A percentile compares a stretch with the other conserved stretches of the same genome.
phyloP scores from a whole-genome alignment of 1,140 invertebrate species.

The Chrysoperla carnea region DNA sequence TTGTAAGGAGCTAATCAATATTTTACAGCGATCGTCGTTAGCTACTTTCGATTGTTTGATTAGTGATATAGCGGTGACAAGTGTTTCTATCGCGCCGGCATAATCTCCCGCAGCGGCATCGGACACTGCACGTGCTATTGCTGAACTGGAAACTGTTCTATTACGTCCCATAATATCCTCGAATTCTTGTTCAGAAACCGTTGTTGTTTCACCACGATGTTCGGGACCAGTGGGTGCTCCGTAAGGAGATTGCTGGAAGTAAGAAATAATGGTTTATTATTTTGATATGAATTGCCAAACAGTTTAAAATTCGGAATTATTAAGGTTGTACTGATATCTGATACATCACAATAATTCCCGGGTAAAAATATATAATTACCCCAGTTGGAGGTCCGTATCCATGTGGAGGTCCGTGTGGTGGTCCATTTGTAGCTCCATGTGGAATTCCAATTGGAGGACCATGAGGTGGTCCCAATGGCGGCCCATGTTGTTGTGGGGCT shows the following conservation, averaged over 20 bases:
- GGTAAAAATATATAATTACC: conserved; percentile 5
- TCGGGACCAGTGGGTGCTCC: conserved; percentile 18
- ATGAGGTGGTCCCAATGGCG: conserved; percentile 27
- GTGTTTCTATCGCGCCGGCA: conserved; percentile 92
- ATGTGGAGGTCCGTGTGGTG: conserved; percentile 40
- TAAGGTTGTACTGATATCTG: not conserved
- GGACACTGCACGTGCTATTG: conserved; percentile 90
- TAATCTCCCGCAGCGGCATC: conserved; percentile 95
- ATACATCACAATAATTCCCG: not conserved
- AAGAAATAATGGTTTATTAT: conserved; percentile 3
- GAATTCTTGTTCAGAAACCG: conserved; percentile 84
- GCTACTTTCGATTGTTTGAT: conserved; percentile 98
- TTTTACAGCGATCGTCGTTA: conserved; percentile 95
- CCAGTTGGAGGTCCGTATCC: conserved; percentile 33
- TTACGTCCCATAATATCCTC: conserved; percentile 97
- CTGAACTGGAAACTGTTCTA: conserved; percentile 89
- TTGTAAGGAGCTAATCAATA: conserved; percentile 89
- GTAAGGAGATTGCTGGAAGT: conserved; percentile 22
- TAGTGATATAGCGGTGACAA: conserved; percentile 94
- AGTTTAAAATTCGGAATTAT: not conserved
- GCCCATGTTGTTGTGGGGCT: conserved; percentile 17
- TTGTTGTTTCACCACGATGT: conserved; percentile 40
- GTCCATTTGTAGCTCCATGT: conserved; percentile 37
- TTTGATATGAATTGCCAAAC: conserved; percentile 4
- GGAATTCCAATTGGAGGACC: conserved; percentile 35